Base-by-base conservation (phyloP, 2,797 vertebrate species). In the Anolis apletophallus region DNA sequence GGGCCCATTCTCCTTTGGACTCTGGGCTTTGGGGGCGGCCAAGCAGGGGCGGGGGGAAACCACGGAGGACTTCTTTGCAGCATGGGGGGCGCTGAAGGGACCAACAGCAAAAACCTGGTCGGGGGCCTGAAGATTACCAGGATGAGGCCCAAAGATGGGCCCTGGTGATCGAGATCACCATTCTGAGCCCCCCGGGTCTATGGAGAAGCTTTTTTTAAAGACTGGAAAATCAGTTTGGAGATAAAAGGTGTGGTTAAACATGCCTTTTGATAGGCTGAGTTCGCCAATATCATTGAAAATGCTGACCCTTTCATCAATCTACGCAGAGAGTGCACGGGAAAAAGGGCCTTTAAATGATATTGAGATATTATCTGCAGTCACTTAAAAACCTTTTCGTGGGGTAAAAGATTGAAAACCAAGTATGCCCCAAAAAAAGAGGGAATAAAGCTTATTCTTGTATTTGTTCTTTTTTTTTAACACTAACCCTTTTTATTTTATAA, bases 341-440 rank as follows among this genome's bases (percentile, higher is more conserved):
- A 9, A 32, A 16, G 40, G 52, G 57, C 23, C 46, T 71, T 80
- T 36, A 26, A 32, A 69, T 17, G 5, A 77, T 21, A 13, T 21
- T 57, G 50, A 29, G 34, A 26, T 14, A 12, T 83, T 72, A 40
- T 50, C 77, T 74, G n/a, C 73, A 50, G 32, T 23, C 29, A 16
- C n/a, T 64, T 61, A 50, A 64, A 23, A 9, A 50, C 17, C 21
- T 50, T 73, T 72, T 3, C 55, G n/a, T 10, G 2, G 50, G 68
- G 59, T 80, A n/a, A 78, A 71, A 50, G 34, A 40, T 13, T 85
- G 19, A 12, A 85, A 85, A 61, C n/a, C 50, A 85, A 73, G 26
- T 78, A 32, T 16, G 54, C 40, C 80, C 77, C 68, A 46, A 72
- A 79, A 59, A n/a, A n/a, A n/a, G n/a, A 36, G 32, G 34, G 69